Percentiles rank a stretch among this genome's conserved stretches.
phyloP scores from a whole-genome alignment of 2,888 invertebrate genomes.

The Vanessa cardui region DNA sequence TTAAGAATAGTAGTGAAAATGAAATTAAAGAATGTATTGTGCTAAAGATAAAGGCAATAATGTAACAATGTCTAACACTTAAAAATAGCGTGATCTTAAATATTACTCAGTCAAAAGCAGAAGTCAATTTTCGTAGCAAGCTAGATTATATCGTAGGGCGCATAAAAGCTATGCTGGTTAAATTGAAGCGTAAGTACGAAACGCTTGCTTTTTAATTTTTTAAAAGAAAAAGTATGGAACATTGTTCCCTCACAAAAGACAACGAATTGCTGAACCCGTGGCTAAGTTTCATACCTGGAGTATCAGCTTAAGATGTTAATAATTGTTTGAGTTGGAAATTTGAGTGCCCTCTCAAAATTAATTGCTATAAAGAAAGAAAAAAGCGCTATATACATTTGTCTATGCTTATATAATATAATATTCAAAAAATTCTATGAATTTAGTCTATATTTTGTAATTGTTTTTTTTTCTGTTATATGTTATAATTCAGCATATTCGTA shows the following conservation, averaged over 20 bases:
- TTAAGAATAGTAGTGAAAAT: too few species aligned
- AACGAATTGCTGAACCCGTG: neutral
- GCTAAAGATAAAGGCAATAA: too few species aligned
- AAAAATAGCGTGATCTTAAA: neutral
- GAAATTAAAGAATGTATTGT: too few species aligned
- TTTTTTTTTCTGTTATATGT: too few species aligned
- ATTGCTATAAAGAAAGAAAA: neutral
- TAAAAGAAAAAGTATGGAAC: conserved; percentile 12
- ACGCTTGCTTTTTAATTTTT: neutral
- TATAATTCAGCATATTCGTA: too few species aligned
- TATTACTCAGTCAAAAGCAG: neutral
- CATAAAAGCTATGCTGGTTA: neutral
- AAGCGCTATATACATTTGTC: too few species aligned
- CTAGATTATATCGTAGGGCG: neutral
- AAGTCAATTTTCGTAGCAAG: neutral
- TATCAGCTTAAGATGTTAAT: neutral
- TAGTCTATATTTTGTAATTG: too few species aligned
- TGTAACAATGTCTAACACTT: too few species aligned
- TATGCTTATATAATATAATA: too few species aligned
- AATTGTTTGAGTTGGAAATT: neutral
- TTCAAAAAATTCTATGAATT: too few species aligned
- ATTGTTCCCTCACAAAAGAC: neutral
- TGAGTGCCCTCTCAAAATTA: neutral
- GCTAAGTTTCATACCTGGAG: conserved; percentile 14
- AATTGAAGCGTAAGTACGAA: neutral